Evolutionary conservation across 2,113 vertebrate genomes (phyloP), one percentile per base, ranked within the genome.

Genomic region (Lepus europaeus): DNA sequence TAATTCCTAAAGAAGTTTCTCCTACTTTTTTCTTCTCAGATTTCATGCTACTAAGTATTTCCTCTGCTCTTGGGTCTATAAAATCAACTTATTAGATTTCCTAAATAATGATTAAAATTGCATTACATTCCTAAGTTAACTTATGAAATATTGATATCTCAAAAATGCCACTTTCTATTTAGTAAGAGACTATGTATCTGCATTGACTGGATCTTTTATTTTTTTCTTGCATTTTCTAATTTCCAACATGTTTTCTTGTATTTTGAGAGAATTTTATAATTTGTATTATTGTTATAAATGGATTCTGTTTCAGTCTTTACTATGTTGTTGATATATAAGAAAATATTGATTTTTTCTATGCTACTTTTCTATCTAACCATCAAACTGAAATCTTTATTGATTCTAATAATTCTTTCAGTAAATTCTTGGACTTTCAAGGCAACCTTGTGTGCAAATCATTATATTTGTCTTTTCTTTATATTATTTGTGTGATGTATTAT

Each of bases 81-180:
- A 25, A 69, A 91, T 88, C 63, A 93, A 33, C 19, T 70, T 90
- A 31, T 59, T 56, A 81, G 31, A 22, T 84, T 63, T 49, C 17
- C 70, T 33, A 77, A 74, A 63, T 49, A 91, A 86, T 64, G 39
- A 39, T 80, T 56, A 90, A 17, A 25, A 89, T 80, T 84, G 29
- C 9, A 69, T 70, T n/a, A 66, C 8, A 86, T 86, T 66, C 86
- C 45, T 94, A 81, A 85, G 64, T 59, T 87, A 74, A 91, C 25
- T 73, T 91, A 19, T 31, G n/a, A 61, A 96, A 69, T 9, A 91
- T 36, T 91, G 29, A 33, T 91, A 79, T 85, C n/a, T 70, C 22
- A 96, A 33, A 87, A 93, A 76, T 69, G 36, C 45, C 39, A 25
- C 76, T 80, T 92, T 59, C 29, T 76, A 7, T 85, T 94, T 92